Evolutionary conservation across 2,797 vertebrate species (phyloP).

Genomic region (Trachops cirrhosus): DNA sequence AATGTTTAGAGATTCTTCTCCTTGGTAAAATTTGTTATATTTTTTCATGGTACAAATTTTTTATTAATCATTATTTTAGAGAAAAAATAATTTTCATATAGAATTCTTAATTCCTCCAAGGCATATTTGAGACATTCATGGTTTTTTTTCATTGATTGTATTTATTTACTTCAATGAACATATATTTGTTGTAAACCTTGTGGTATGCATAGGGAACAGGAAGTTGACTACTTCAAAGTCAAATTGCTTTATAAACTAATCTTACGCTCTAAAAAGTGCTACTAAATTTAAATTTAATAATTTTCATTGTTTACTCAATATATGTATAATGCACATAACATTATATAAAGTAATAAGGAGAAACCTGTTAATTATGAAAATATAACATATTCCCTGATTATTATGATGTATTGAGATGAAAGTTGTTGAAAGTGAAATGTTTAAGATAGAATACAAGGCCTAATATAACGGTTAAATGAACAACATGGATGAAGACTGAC

Average conservation of each 20-base stretch:
- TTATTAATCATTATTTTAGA: not conserved
- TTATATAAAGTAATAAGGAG: not conserved
- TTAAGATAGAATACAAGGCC: not conserved
- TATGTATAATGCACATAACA: not conserved
- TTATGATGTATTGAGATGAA: not conserved
- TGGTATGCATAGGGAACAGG: not conserved
- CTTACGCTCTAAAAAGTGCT: not conserved
- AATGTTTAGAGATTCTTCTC: not conserved
- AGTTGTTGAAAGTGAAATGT: not conserved
- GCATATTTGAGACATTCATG: not conserved
- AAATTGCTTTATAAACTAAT: not conserved
- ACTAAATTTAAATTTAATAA: not conserved
- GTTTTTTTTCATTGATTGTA: not conserved
- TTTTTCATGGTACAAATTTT: not conserved
- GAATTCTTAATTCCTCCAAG: not conserved
- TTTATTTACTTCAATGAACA: not conserved
- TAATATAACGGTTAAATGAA: not conserved
- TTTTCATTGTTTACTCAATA: not conserved
- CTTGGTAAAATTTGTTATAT: not conserved
- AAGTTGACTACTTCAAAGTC: not conserved
- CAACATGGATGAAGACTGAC: not conserved
- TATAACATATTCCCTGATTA: not conserved
- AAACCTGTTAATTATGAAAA: not conserved
- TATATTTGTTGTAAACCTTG: not conserved
- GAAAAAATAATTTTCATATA: not conserved